Evolutionary conservation across 2,888 invertebrate species (phyloP).

Genomic region (Agrochola lota): DNA sequence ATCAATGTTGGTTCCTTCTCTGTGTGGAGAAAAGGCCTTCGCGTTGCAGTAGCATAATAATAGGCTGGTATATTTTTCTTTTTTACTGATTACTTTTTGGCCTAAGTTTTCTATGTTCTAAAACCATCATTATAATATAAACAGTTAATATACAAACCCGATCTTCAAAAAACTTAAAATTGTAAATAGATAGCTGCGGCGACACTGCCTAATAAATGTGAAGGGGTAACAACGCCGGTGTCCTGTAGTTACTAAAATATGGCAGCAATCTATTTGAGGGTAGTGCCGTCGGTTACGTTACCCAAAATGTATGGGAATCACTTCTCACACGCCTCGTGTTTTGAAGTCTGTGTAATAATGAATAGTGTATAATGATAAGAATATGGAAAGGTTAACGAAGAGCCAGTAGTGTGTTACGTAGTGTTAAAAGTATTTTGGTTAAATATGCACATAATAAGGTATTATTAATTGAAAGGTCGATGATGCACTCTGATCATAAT

Average conservation of each 20-base stretch:
- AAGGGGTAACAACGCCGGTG: not conserved
- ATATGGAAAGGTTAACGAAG: not conserved
- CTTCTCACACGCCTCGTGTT: not conserved
- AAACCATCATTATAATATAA: not conserved
- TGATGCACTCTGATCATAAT: not conserved
- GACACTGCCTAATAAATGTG: constrained; percentile 21
- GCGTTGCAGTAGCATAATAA: not conserved
- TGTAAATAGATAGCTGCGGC: not conserved
- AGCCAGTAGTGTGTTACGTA: not conserved
- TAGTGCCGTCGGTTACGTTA: constrained; percentile 6
- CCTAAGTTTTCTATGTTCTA: not conserved
- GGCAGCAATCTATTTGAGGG: constrained; percentile 26
- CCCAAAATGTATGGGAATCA: constrained; percentile 14
- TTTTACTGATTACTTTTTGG: not conserved
- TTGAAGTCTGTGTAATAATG: not conserved
- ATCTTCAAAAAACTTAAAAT: not conserved
- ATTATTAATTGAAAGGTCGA: not conserved
- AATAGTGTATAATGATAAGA: not conserved
- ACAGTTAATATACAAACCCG: not conserved
- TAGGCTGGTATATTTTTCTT: not conserved
- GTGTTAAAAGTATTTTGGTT: not conserved
- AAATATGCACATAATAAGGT: not conserved
- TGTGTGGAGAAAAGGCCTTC: not conserved
- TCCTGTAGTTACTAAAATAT: constrained; percentile 31
- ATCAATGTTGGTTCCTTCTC: not conserved